Evolutionary conservation across 2,113 vertebrate genomes (phyloP).

Genomic region (Martes martes): DNA sequence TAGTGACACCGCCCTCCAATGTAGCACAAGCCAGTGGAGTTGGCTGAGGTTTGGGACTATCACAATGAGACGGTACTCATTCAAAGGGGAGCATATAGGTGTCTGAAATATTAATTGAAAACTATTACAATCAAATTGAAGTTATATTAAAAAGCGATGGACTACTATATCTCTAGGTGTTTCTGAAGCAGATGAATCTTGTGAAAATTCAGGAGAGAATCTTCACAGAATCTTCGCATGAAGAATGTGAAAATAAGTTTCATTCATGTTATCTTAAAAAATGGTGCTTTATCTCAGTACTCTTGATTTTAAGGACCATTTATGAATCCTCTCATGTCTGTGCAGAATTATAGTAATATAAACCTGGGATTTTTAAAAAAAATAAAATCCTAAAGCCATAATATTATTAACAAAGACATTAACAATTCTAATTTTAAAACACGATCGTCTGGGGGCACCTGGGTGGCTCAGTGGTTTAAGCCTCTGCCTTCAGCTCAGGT

Average conservation of each 20-base stretch:
- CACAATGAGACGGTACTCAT: neutral
- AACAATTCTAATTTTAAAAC: neutral
- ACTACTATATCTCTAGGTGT: neutral
- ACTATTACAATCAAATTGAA: neutral
- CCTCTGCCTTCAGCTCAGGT: no score
- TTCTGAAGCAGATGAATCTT: neutral
- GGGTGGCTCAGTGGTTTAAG: no score
- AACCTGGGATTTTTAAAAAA: neutral
- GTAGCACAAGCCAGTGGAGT: neutral
- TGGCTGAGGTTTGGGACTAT: neutral
- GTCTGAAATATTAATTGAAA: neutral
- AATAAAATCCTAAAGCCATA: neutral
- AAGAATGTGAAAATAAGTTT: neutral
- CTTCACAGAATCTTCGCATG: neutral
- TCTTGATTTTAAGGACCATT: neutral
- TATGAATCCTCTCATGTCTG: neutral
- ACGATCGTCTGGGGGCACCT: neutral
- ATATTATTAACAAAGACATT: neutral
- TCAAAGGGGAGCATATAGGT: neutral
- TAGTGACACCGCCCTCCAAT: accelerated
- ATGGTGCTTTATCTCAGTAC: neutral
- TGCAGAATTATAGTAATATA: neutral
- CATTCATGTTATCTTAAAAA: neutral
- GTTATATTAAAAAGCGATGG: neutral
- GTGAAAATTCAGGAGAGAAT: neutral